phyloP scores from a whole-genome alignment of 2,888 invertebrate genomes.

The Aplocera efformata region DNA sequence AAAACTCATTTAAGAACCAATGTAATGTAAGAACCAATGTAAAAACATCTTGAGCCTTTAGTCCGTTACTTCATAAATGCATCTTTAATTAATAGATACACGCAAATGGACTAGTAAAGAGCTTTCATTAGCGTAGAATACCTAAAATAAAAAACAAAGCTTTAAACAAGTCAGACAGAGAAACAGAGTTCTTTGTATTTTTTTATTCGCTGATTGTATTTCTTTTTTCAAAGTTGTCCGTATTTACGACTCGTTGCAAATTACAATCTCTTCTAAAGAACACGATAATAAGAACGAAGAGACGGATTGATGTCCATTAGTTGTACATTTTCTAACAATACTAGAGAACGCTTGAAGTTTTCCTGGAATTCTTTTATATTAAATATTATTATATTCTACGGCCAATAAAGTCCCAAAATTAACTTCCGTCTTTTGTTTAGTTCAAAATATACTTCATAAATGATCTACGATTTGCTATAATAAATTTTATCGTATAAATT shows the following conservation, averaged over 20 bases:
- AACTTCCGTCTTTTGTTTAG: no score
- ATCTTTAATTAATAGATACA: neutral
- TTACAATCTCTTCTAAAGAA: constrained; percentile 47
- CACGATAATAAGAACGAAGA: constrained; percentile 48
- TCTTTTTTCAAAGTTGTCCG: constrained; percentile 49
- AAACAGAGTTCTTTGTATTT: constrained; percentile 17
- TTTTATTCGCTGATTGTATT: constrained; percentile 45
- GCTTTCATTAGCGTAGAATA: neutral
- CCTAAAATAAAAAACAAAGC: constrained; percentile 4
- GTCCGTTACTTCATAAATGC: no score
- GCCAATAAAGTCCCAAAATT: constrained; percentile 3
- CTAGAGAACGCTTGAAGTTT: constrained; percentile 15
- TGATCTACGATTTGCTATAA: no score
- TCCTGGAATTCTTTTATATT: constrained; percentile 8
- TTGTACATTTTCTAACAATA: constrained; percentile 52
- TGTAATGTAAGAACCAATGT: no score
- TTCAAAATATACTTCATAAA: no score
- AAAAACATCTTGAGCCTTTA: no score
- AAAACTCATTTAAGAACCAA: no score
- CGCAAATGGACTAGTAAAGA: neutral
- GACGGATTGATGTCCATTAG: constrained; percentile 65
- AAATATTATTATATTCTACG: constrained; percentile 19
- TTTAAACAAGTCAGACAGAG: neutral
- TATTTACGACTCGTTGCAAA: constrained; percentile 61
- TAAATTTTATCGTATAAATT: no score